These are phyloP conservation scores for Anticlea derivata DNA, from an alignment of 2,888 invertebrate species.

Conservation along the genomic window DNA sequence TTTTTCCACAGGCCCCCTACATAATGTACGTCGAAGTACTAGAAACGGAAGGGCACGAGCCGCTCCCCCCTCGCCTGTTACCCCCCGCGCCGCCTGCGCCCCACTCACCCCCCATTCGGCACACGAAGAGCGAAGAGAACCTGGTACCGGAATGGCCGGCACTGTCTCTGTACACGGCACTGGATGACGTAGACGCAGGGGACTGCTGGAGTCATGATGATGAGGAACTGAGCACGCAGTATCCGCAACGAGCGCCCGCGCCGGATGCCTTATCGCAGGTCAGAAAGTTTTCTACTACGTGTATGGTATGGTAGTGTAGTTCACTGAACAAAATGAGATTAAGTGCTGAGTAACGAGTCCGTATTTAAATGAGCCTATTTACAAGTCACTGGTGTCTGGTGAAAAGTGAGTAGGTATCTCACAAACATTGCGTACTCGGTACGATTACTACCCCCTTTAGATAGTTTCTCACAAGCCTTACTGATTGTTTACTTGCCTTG, in stretches of 20 bases:
- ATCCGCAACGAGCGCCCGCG: conserved; percentile 62
- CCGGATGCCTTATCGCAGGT: conserved; percentile 91
- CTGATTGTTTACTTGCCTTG: no score
- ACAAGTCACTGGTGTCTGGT: no score
- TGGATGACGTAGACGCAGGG: conserved; percentile 75
- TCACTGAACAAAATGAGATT: no score
- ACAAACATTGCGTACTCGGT: no score
- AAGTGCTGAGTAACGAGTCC: no score
- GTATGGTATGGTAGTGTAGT: no score
- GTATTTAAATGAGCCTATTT: no score
- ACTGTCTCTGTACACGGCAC: conserved; percentile 67
- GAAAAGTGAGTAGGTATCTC: no score
- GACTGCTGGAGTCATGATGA: conserved; percentile 98
- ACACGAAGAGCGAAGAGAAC: conserved; percentile 97
- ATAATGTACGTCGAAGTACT: conserved; percentile 98
- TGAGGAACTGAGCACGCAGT: conserved; percentile 89
- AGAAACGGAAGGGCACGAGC: conserved; percentile 89
- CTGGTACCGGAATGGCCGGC: conserved; percentile 85
- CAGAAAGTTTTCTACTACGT: neutral
- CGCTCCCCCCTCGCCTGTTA: conserved; percentile 95
- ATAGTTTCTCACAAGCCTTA: no score
- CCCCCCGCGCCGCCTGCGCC: conserved; percentile 90
- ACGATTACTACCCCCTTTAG: no score
- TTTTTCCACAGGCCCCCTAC: conserved; percentile 90
- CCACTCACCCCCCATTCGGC: conserved; percentile 87